Evolutionary conservation across 2,888 invertebrate genomes (phyloP).

Genomic region (Tinea trinotella): DNA sequence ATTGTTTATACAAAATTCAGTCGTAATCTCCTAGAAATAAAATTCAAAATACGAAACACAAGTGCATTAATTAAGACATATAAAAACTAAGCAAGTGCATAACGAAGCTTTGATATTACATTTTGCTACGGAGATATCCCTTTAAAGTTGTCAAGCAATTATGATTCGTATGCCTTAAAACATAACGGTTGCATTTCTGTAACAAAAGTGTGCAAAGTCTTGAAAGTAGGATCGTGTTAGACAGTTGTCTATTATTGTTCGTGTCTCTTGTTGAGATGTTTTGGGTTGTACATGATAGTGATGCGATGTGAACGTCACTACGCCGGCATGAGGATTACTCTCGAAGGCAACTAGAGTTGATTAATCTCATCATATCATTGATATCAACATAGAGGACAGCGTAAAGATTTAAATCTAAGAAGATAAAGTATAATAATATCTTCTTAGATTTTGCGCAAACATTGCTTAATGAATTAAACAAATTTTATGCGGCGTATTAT

Average conservation of each 20-base stretch:
- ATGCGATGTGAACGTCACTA: constrained; percentile 24
- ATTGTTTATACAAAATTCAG: no score
- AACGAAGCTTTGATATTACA: constrained; percentile 48
- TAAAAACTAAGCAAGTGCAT: constrained; percentile 25
- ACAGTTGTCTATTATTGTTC: constrained; percentile 36
- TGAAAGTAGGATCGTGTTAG: constrained; percentile 30
- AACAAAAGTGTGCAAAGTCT: background rate
- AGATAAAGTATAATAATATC: no score
- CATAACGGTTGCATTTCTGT: background rate
- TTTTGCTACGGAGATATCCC: constrained; percentile 14
- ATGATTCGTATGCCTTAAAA: background rate
- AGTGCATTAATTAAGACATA: background rate
- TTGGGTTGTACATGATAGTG: constrained; percentile 28
- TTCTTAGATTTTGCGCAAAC: no score
- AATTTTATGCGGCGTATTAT: no score
- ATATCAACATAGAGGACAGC: no score
- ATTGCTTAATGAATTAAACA: no score
- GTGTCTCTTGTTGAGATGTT: constrained; percentile 31
- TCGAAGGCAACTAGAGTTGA: background rate
- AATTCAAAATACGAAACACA: background rate
- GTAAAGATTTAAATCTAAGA: no score
- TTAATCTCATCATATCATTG: no score
- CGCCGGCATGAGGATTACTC: background rate
- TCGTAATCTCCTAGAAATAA: background rate
- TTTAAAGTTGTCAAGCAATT: background rate